Percentiles rank a stretch among this genome's conserved stretches.
Conservation (phyloP, 2,113 vertebrate species). For the Tragelaphus scriptus region DNA sequence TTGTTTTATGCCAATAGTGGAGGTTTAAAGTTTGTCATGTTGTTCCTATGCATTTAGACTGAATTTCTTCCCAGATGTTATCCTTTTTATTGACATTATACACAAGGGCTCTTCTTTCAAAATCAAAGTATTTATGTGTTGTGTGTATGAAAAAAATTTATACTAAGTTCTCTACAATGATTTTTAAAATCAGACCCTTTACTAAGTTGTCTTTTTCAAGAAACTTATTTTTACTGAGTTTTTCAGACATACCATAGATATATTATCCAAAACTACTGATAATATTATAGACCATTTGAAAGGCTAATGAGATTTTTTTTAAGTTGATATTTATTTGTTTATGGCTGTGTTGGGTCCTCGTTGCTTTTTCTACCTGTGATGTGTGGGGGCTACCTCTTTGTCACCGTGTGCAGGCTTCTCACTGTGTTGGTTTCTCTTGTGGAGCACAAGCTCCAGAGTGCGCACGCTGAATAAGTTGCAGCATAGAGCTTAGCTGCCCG, state of each 20-base stretch:
- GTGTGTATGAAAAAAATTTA: not conserved
- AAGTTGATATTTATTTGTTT: not conserved
- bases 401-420: not conserved
- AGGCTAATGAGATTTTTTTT: not conserved
- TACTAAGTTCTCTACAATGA: not conserved
- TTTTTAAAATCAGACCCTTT: not conserved
- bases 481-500: not conserved
- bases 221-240: not conserved
- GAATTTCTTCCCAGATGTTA: not conserved
- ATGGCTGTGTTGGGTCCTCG: not conserved
- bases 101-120: not conserved
- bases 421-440: rapidly evolving
- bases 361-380: not conserved
- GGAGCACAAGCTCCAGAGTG: not conserved
- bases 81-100: not conserved
- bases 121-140: not conserved
- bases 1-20: not conserved
- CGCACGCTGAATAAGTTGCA: not conserved
- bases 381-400: not conserved
- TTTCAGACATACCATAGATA: not conserved
- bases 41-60: not conserved
- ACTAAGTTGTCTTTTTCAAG: not conserved
- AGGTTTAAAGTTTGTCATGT: not conserved
- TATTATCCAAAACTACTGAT: not conserved
- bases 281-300: not conserved